Conservation (phyloP, 2,113 vertebrate species). For the Crypturellus undulatus region DNA sequence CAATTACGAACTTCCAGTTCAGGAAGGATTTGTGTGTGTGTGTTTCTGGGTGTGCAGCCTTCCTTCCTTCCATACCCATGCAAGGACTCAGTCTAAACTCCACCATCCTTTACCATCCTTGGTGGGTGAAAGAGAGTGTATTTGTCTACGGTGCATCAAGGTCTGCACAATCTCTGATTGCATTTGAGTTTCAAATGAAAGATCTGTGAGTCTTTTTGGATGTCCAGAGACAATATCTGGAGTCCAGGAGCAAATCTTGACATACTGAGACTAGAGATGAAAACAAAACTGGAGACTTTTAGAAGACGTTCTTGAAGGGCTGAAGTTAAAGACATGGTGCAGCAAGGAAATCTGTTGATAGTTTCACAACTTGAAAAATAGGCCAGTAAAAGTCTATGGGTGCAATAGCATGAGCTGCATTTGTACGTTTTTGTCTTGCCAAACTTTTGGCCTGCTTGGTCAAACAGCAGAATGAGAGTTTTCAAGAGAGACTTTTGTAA, state of each 20-base stretch:
- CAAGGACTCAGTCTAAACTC: neutral
- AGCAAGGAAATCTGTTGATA: neutral
- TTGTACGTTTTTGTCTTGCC: neutral
- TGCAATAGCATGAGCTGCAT: neutral
- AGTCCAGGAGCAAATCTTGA: neutral
- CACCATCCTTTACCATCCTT: neutral
- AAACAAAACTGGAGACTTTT: neutral
- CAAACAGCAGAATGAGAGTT: neutral
- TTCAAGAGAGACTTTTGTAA: neutral
- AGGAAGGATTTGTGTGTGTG: neutral
- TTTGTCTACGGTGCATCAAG: neutral
- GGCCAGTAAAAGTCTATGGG: neutral
- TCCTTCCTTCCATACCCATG: neutral
- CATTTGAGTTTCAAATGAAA: slow-evolving; percentile 6
- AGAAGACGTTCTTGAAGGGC: neutral
- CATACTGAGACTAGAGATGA: neutral
- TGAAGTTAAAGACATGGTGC: neutral
- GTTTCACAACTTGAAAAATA: neutral
- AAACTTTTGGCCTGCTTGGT: neutral
- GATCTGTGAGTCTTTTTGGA: neutral
- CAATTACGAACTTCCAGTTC: neutral
- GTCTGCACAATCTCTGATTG: neutral
- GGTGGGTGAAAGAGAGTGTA: neutral
- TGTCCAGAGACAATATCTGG: neutral
- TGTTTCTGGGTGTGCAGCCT: neutral